Percentiles rank a stretch among this genome's conserved stretches.
These are phyloP conservation scores for Brachionichthys hirsutus DNA, from an alignment of 2,113 vertebrate genomes.

Conservation along the genomic window DNA sequence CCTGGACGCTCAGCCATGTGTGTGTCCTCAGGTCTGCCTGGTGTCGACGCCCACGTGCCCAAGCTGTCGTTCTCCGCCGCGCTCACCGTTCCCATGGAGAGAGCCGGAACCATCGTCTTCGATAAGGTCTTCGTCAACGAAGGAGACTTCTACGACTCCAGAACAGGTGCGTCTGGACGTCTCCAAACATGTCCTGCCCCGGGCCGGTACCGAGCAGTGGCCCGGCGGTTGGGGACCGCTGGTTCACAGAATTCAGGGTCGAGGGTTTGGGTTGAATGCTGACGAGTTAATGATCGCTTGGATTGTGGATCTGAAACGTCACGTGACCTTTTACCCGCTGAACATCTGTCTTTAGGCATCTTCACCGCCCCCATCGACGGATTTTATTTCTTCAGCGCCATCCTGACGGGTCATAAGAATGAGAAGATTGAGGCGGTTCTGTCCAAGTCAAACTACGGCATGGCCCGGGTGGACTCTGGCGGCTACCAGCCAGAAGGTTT, in stretches of 20 bases:
- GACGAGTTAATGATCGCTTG: too few relatives aligned
- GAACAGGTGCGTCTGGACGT: conserved; percentile 75
- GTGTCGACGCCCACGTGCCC: conserved; percentile 73
- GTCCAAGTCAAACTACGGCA: conserved; percentile 88
- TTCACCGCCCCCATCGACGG: conserved; percentile 87
- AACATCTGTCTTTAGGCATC: conserved; percentile 73
- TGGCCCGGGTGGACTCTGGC: conserved; percentile 88
- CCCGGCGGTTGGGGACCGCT: too few relatives aligned
- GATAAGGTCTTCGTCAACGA: conserved; percentile 89
- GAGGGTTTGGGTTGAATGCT: too few relatives aligned
- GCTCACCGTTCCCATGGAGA: conserved; percentile 78
- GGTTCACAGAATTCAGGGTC: too few relatives aligned
- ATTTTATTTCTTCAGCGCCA: conserved; percentile 88
- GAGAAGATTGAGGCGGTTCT: conserved; percentile 92
- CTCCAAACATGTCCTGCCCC: too few relatives aligned
- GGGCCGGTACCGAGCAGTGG: too few relatives aligned
- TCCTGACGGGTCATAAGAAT: conserved; percentile 87
- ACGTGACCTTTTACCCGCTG: not conserved
- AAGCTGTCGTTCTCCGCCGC: conserved; percentile 88
- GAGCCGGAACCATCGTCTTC: conserved; percentile 88
- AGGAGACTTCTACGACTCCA: conserved; percentile 83
- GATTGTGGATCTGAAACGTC: too few relatives aligned
- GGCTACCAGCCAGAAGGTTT: conserved; percentile 92
- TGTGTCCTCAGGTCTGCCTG: conserved; percentile 76
- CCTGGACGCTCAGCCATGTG: too few relatives aligned